Evolutionary conservation across 2,888 invertebrate species (phyloP).

Genomic region (Rotaria macrura): DNA sequence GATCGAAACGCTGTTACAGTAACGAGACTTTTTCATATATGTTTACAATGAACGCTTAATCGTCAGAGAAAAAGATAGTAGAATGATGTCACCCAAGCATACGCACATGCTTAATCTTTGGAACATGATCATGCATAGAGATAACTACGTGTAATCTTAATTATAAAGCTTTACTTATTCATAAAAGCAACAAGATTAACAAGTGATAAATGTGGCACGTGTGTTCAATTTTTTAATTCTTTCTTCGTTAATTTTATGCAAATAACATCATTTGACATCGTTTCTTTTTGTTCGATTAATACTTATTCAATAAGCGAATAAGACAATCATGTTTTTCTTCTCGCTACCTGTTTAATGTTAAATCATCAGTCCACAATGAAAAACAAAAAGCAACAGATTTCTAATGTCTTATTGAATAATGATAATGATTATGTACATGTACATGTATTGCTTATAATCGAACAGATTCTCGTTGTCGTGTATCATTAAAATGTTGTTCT

Average conservation of each 20-base stretch:
- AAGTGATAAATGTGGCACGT: background rate
- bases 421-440: too few species aligned
- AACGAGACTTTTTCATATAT: too few species aligned
- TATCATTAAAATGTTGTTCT: conserved; percentile 1
- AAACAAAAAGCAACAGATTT: background rate
- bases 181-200: background rate
- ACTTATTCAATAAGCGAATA: background rate
- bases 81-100: background rate
- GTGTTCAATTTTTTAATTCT: background rate
- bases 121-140: background rate
- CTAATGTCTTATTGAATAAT: background rate
- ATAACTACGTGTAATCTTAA: background rate
- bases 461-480: background rate
- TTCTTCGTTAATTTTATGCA: background rate
- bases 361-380: background rate
- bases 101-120: background rate
- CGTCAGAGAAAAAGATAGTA: background rate
- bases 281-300: background rate
- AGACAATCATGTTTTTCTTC: background rate
- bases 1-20: too few species aligned
- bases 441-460: background rate
- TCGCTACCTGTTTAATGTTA: background rate
- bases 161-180: background rate
- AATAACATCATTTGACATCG: background rate
- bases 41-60: background rate